Evolutionary conservation across 2,797 vertebrate genomes (phyloP), one percentile per base, ranked within the genome.

Genomic region (Mormyrops attenuatus): DNA sequence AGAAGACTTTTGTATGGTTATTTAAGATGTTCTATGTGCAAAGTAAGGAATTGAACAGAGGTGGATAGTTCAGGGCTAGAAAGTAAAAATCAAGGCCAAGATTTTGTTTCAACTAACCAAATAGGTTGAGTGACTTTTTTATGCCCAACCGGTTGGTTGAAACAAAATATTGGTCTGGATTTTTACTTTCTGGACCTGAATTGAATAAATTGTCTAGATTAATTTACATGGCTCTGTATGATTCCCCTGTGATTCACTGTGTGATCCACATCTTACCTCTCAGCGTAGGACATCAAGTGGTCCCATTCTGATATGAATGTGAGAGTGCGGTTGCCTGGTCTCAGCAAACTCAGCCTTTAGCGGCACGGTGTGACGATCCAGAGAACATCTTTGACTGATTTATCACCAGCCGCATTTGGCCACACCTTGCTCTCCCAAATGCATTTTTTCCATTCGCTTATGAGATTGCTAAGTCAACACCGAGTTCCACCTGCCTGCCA

Each of bases 401-500:
- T 15, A 90, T 82, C 49, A 34, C 50, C 2, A 41, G 49, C 30
- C 4, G 0, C 34, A 52, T 20, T 17, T 30, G 5, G 15, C 11
- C 69, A 38, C 22, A 17, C 85, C 50, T 69, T n/a, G 63, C 50
- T 69, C 90, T 90, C 88, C 77, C 90, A 91, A 91, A 92, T 90
- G 90, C 89, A 89, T 91, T 92, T 91, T 92, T 92, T 91, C 90
- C 88, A 90, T 92, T 91, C 89, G 90, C 91, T 93, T 93, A 93
- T 92, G 88, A 93, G 91, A 92, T 87, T 89, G 88, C 87, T 88
- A 88, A 90, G 92, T 93, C 92, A 91, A 93, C 90, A 88, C 13
- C 20, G 22, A 53, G 26, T 55, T 38, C 26, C 85, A 17, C 49
- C 22, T 41, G 34, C 30, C 38, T 44, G 20, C 87, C 22, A 89